Percentiles rank a stretch among this genome's conserved stretches.
Evolutionary conservation across 2,113 vertebrate species (phyloP).

Genomic region (Turdus rufiventris): DNA sequence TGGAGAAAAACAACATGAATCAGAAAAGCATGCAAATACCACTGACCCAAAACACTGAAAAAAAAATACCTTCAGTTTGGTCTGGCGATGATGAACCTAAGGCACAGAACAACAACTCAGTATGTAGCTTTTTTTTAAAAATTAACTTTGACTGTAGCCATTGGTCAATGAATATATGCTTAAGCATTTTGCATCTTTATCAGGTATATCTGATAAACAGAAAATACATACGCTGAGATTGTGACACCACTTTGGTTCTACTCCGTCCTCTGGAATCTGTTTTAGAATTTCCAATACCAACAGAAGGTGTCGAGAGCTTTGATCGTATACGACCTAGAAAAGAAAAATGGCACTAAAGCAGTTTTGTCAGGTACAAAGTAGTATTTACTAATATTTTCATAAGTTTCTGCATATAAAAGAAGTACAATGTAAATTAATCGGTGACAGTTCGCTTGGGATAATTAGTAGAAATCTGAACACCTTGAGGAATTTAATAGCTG

Average conservation of each 20-base stretch:
- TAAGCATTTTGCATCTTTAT: conserved; percentile 31
- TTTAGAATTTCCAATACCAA: conserved; percentile 78
- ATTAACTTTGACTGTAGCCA: conserved; percentile 68
- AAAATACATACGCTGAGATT: conserved; percentile 92
- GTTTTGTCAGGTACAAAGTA: too few relatives aligned
- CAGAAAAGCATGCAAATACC: conserved; percentile 78
- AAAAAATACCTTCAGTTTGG: conserved; percentile 95
- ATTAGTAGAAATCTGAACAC: conserved; percentile 54
- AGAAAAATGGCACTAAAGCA: conserved; percentile 15
- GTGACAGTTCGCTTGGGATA: neutral
- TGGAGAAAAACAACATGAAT: conserved; percentile 75
- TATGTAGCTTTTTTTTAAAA: conserved; percentile 53
- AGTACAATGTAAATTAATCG: neutral
- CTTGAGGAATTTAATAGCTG: neutral
- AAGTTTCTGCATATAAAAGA: neutral
- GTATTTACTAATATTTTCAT: neutral
- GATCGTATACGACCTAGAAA: conserved; percentile 84
- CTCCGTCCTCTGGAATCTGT: conserved; percentile 91
- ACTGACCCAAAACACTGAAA: conserved; percentile 78
- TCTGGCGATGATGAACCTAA: conserved; percentile 98
- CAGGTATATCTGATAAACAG: neutral
- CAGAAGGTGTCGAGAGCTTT: conserved; percentile 81
- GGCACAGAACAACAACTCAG: conserved; percentile 83
- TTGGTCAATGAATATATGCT: conserved; percentile 60
- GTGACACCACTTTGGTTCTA: conserved; percentile 93